Evolutionary conservation across 2,797 vertebrate species (phyloP).

Genomic region (Myripristis murdjan): DNA sequence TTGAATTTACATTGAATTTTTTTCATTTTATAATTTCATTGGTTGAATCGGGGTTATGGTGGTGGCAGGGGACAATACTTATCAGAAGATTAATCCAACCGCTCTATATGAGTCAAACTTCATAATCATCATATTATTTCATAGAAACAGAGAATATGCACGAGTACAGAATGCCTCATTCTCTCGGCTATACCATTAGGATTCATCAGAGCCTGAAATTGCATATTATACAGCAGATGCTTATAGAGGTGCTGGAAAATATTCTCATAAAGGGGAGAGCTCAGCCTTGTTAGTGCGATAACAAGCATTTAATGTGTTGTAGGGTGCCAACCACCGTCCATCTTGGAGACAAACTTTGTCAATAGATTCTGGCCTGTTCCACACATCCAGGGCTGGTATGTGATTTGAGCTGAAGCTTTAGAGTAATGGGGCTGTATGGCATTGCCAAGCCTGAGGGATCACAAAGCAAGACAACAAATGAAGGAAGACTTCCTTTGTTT

Average conservation of each 20-base stretch:
- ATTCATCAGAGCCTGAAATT: slow-evolving; percentile 74
- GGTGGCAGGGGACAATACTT: slow-evolving; percentile 20
- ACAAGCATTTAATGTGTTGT: slow-evolving; percentile 8
- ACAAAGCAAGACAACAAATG: slow-evolving; percentile 55
- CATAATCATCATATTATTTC: slow-evolving; percentile 31
- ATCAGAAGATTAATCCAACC: slow-evolving; percentile 14
- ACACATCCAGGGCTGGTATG: slow-evolving; percentile 21
- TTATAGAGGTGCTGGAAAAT: slow-evolving; percentile 26
- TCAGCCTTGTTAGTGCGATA: slow-evolving; percentile 39
- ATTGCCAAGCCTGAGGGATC: slow-evolving; percentile 44
- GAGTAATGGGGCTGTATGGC: slow-evolving; percentile 7
- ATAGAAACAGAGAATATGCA: slow-evolving; percentile 23
- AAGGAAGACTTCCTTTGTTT: slow-evolving; percentile 59
- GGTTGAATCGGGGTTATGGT: slow-evolving; percentile 25
- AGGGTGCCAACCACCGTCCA: background rate
- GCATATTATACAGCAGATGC: slow-evolving; percentile 46
- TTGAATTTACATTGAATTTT: slow-evolving; percentile 20
- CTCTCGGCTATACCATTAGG: slow-evolving; percentile 37
- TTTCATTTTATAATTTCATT: background rate
- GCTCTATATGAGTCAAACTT: slow-evolving; percentile 22
- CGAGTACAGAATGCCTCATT: slow-evolving; percentile 20
- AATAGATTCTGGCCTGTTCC: slow-evolving; percentile 6
- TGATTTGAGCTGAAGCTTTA: slow-evolving; percentile 23
- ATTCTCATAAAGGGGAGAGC: slow-evolving; percentile 16
- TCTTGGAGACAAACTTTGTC: slow-evolving; percentile 11